Base-by-base conservation (phyloP, 37 sponge, comb jelly and placozoan species). In the Halichondria panicea region DNA sequence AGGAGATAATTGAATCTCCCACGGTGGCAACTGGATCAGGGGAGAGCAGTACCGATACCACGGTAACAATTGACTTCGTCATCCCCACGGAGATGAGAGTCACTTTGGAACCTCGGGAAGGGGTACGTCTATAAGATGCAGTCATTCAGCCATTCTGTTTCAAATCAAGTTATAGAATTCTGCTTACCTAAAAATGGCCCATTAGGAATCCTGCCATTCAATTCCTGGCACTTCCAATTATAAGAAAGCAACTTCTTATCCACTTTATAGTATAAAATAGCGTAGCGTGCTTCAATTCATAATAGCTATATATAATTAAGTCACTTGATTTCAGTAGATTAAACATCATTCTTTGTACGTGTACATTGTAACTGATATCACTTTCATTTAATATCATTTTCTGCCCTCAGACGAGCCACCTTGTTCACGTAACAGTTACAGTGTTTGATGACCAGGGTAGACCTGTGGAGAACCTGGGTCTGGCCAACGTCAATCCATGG, bases 401-500 rank as follows among this genome's bases (percentile, higher is more conserved):
- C 19, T 38, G 39, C 59, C 24, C 33, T 11, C 80, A 86, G 91
- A 81, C 78, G 44, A 75, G 91, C 41, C 83, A 93, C 42, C 65
- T 93, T 55, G 84, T 93, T 25, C 77, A 89, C 42, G 77, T 93
- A 12, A 41, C 53, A 28, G 68, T 86, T 43, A 75, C 72, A 40
- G 72, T 84, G 11, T 25, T 55, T 43, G 94, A 93, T 46, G 63
- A 9, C 22, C 57, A 37, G 35, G 84, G 87, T 8, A 24, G 75
- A 36, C 65, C 70, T 25, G 84, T 93, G 43, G 12, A 21, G 4
- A 81, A 90, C 50, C 77, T 93, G 18, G 94, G 94, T 2, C 54
- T 93, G n/a, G 54, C 78, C 40, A 62, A 78, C 5, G 54, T 83
- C 40, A 62, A 78, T 2, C 68, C 83, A 9, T 93, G 94, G 94